phyloP scores from a whole-genome alignment of 2,797 vertebrate species.

The Apogon hyalosoma region DNA sequence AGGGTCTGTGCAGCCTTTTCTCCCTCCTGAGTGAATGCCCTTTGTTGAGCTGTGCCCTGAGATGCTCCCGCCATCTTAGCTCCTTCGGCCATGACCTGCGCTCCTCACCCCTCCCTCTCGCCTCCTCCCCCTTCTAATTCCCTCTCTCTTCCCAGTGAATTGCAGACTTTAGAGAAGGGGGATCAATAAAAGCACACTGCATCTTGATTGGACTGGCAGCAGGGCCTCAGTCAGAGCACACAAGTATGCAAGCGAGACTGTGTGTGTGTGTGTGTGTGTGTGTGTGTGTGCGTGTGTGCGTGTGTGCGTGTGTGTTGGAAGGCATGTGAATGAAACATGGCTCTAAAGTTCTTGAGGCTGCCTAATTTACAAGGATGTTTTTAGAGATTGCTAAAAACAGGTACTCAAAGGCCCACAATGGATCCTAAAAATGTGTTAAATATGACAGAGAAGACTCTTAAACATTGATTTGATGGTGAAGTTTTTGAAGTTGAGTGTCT shows the following conservation, averaged over 20 bases:
- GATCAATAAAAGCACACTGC: constrained; percentile 84
- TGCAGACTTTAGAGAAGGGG: constrained; percentile 67
- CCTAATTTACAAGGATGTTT: not conserved
- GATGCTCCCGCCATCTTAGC: constrained; percentile 85
- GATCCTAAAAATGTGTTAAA: no score
- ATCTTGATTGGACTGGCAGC: constrained; percentile 83
- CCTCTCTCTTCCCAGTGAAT: constrained; percentile 68
- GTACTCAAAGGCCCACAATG: no score
- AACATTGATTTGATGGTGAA: no score
- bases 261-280: constrained; percentile 42
- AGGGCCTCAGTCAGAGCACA: constrained; percentile 66
- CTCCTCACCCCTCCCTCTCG: constrained; percentile 51
- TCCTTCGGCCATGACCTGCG: constrained; percentile 81
- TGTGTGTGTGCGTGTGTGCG: constrained; percentile 17
- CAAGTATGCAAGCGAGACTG: constrained; percentile 36
- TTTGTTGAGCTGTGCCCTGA: constrained; percentile 82
- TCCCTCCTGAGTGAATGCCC: constrained; percentile 73
- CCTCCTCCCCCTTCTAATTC: constrained; percentile 60
- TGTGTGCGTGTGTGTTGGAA: not conserved
- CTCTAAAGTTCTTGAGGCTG: not conserved
- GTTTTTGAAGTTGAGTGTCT: no score
- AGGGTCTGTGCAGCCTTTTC: constrained; percentile 55
- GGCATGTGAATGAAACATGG: not conserved
- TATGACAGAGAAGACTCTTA: no score
- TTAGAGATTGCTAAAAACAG: not conserved